phyloP scores from a whole-genome alignment of 1,140 invertebrate species.

The Zophobas morio region DNA sequence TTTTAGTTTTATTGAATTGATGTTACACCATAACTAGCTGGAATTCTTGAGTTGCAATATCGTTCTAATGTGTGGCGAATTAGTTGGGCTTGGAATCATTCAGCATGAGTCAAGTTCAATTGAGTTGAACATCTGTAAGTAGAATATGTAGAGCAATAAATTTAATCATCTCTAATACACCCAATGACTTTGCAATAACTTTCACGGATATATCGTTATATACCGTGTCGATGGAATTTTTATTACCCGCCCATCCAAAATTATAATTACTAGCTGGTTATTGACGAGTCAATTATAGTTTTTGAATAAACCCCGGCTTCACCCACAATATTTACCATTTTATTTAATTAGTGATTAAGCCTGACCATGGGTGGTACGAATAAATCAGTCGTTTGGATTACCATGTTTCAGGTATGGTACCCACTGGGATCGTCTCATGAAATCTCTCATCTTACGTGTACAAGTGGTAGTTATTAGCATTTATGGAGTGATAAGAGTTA shows the following conservation, averaged over 20 bases:
- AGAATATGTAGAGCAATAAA: conserved; percentile 45
- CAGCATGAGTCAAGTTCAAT: conserved; percentile 47
- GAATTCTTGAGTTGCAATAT: conserved; percentile 37
- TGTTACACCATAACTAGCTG: conserved; percentile 32
- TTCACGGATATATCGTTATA: conserved; percentile 37
- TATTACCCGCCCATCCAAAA: conserved; percentile 21
- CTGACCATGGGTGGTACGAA: conserved; percentile 36
- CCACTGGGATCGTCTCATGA: background rate
- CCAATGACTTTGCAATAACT: conserved; percentile 34
- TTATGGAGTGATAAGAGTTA: conserved; percentile 28
- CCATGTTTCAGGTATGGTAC: background rate
- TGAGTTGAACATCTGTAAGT: conserved; percentile 27
- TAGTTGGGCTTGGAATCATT: conserved; percentile 31
- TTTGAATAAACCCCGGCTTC: conserved; percentile 21
- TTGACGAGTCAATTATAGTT: conserved; percentile 46
- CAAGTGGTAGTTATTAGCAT: conserved; percentile 18
- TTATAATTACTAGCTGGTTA: conserved; percentile 18
- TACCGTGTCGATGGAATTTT: conserved; percentile 14
- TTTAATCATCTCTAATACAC: conserved; percentile 37
- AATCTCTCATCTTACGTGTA: background rate
- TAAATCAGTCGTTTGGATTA: conserved; percentile 5
- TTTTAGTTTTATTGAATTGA: conserved; percentile 7
- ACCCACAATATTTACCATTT: conserved; percentile 19
- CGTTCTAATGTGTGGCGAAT: conserved; percentile 44
- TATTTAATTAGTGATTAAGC: conserved; percentile 35